Conservation (phyloP, 2,797 vertebrate species). For the Pantherophis vulpinus region DNA sequence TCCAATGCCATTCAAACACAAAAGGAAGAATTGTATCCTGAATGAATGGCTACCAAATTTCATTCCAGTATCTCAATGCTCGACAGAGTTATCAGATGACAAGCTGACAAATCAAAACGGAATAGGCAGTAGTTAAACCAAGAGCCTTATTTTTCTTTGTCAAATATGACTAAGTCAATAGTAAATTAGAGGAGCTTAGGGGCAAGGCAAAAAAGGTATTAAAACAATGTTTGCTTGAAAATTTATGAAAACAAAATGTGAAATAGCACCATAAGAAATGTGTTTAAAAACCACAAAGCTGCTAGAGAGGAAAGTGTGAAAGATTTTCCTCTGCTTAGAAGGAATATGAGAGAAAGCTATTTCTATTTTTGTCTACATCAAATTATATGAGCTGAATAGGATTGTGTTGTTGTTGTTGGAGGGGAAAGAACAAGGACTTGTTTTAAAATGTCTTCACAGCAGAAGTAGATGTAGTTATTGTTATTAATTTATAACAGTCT, state of each 20-base stretch:
- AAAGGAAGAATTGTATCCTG: not conserved
- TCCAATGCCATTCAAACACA: not conserved
- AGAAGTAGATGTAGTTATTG: not conserved
- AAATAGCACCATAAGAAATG: not conserved
- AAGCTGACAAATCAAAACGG: not conserved
- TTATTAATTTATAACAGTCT: not conserved
- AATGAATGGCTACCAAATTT: not conserved
- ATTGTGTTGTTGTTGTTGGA: not conserved
- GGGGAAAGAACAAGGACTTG: not conserved
- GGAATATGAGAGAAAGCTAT: not conserved
- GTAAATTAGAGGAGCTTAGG: not conserved
- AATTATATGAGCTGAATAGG: not conserved
- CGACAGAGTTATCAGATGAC: not conserved
- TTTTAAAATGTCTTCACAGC: not conserved
- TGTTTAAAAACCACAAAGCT: not conserved
- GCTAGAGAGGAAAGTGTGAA: not conserved
- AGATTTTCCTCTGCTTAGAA: not conserved
- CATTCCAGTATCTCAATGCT: not conserved
- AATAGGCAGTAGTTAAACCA: not conserved
- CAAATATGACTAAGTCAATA: not conserved
- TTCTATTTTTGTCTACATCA: not conserved
- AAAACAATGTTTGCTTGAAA: not conserved
- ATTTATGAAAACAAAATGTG: not conserved
- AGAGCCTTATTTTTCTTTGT: not conserved
- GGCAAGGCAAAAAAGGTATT: not conserved